Base-by-base conservation (phyloP, 2,113 vertebrate genomes). In the Clinocottus analis region DNA sequence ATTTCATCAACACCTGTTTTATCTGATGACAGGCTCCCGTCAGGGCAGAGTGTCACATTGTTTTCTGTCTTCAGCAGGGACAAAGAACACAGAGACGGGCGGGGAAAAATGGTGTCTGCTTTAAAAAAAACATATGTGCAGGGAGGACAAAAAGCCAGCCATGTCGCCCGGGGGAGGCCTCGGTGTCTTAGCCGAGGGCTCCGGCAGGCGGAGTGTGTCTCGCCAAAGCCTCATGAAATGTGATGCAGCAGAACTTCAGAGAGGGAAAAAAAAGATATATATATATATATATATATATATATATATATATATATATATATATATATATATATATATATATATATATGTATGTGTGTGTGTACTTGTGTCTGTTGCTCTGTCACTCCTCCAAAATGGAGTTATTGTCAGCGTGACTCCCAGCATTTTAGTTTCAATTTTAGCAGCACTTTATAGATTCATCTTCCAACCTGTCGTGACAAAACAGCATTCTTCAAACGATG, bases 351-450 rank as follows among this genome's bases (percentile, higher is more conserved):
- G n/a, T n/a, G n/a, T n/a, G 5, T 33, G 6, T 33, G 33, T 33
- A 70, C 41, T 76, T 21, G 25, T 77, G 25, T 75, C 69, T 64
- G 13, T 59, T 19, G 43, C 58, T 47, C 64, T 58, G 62, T 79
- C 72, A 80, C 63, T 85, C 82, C 77, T 35, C 56, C 58, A 71
- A 75, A 72, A 71, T 37, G 56, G 35, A 9, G 73, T 75, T 58
- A 79, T 80, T 83, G 59, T 83, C 17, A 31, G 43, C 9, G 5
- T 74, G 78, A 77, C 84, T 85, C 37, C 58, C 39, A 47, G 64
- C 68, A 77, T 77, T 87, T 86, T 75, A 41, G 37, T 67, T 75
- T 72, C 47, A 84, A 72, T 85, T 78, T 70, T 55, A 62, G 70
- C 53, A 77, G 21, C 77, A 74, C 60, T 74, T 83, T 80, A 70